Percentiles rank a stretch among this genome's conserved stretches.
Conservation (phyloP, 2,888 invertebrate genomes). For the Torymus tubicola region DNA sequence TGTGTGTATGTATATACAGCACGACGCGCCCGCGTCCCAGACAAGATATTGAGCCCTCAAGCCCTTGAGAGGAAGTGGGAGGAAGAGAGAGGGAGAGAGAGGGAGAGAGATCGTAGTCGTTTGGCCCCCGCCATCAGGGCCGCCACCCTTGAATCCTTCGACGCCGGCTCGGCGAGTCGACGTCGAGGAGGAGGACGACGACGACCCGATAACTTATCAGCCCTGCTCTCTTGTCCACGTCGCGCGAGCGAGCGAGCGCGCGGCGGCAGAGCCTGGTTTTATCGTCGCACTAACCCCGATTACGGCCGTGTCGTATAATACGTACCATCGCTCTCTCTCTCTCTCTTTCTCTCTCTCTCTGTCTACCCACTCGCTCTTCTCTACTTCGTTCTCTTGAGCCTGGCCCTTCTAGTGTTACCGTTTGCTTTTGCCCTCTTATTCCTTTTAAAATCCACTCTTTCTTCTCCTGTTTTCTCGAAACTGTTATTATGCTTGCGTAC, state of each 20-base stretch:
- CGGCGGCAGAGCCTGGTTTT: slow-evolving; percentile 34
- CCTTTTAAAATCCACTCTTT: too few relatives aligned
- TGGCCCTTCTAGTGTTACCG: too few relatives aligned
- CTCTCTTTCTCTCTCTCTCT: not conserved
- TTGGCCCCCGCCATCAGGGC: not conserved
- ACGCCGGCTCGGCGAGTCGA: not conserved
- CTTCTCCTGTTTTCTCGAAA: too few relatives aligned
- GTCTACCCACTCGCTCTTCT: slow-evolving; percentile 9
- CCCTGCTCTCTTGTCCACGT: slow-evolving; percentile 47
- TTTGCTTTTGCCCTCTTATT: too few relatives aligned
- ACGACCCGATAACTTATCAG: slow-evolving; percentile 56
- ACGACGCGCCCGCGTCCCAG: not conserved
- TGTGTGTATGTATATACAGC: too few relatives aligned
- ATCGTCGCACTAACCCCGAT: slow-evolving; percentile 57
- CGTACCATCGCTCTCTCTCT: slow-evolving; percentile 22
- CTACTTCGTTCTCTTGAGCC: too few relatives aligned
- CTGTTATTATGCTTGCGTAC: too few relatives aligned
- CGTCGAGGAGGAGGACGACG: slow-evolving; percentile 22
- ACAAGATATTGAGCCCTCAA: slow-evolving; percentile 46
- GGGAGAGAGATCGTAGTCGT: slow-evolving; percentile 18
- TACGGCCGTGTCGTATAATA: slow-evolving; percentile 55
- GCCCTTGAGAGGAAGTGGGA: slow-evolving; percentile 7
- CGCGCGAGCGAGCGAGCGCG: slow-evolving; percentile 13
- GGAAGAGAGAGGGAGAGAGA: too few relatives aligned
- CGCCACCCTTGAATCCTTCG: slow-evolving; percentile 16